A percentile compares a stretch with the other conserved stretches of the same genome.
phyloP scores from a whole-genome alignment of 2,797 vertebrate genomes.

The Enteromius argenteus region DNA sequence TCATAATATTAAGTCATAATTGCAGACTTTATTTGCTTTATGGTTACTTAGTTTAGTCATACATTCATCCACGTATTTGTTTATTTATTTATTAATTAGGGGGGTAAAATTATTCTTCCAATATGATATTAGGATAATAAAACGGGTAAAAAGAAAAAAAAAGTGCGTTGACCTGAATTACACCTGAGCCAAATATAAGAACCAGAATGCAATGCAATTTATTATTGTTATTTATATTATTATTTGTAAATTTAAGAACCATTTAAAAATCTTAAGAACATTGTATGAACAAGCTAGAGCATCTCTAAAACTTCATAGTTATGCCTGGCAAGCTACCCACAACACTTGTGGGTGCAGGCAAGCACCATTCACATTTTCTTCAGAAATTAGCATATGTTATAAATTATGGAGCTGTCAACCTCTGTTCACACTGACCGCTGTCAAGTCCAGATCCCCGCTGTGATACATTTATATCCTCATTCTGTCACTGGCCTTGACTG shows the following conservation, averaged over 20 bases:
- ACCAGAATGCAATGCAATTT: background rate
- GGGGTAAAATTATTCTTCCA: background rate
- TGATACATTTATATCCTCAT: constrained; percentile 14
- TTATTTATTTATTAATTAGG: background rate
- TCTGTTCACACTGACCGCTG: constrained; percentile 1
- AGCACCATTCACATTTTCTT: constrained; percentile 5
- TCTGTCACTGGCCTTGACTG: constrained; percentile 10
- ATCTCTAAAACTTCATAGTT: background rate
- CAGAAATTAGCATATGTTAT: constrained; percentile 1
- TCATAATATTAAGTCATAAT: background rate
- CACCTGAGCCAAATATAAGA: background rate
- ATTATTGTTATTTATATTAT: background rate
- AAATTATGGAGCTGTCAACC: background rate
- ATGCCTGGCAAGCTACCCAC: constrained; percentile 2
- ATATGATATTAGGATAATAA: background rate
- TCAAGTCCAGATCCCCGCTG: constrained; percentile 48
- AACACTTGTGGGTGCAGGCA: background rate
- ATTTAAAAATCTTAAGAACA: background rate
- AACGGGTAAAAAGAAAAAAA: background rate
- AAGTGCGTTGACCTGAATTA: background rate
- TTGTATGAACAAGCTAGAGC: background rate
- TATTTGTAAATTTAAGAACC: background rate
- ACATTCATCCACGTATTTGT: background rate
- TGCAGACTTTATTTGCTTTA: background rate
- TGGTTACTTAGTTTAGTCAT: background rate